These are phyloP conservation scores for Melanargia galathea DNA, from an alignment of 2,888 invertebrate species.

Conservation along the genomic window DNA sequence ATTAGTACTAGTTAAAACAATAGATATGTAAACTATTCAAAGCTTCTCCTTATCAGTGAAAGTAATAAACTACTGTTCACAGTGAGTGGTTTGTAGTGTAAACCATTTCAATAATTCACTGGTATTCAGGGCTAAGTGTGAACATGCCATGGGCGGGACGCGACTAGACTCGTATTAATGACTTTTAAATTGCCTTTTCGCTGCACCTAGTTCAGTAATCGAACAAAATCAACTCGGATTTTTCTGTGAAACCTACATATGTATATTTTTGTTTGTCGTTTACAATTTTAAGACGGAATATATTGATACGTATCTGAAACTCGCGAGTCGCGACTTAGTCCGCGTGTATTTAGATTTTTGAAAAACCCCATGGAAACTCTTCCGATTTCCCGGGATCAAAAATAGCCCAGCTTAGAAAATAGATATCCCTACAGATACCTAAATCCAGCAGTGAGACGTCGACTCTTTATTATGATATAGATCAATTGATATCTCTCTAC, in stretches of 20 bases:
- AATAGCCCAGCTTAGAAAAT: too few relatives aligned
- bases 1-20: background rate
- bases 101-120: constrained; percentile 24
- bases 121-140: constrained; percentile 14
- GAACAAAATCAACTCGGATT: background rate
- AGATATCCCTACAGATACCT: too few relatives aligned
- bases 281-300: too few relatives aligned
- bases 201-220: constrained; percentile 17
- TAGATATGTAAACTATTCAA: background rate
- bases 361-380: too few relatives aligned
- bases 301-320: too few relatives aligned
- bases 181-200: constrained; percentile 26
- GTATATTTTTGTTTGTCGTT: background rate
- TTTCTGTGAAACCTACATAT: background rate
- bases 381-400: too few relatives aligned
- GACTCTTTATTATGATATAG: too few relatives aligned
- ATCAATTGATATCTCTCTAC: too few relatives aligned
- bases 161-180: constrained; percentile 25
- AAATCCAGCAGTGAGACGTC: too few relatives aligned
- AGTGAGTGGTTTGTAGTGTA: background rate
- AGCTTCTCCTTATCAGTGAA: background rate
- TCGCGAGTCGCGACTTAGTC: too few relatives aligned
- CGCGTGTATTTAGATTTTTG: too few relatives aligned
- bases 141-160: constrained; percentile 25
- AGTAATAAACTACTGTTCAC: constrained; percentile 3